Evolutionary conservation across 1,140 invertebrate species (phyloP), one percentile per base, ranked within the genome.

Genomic region (Drosophila subobscura): DNA sequence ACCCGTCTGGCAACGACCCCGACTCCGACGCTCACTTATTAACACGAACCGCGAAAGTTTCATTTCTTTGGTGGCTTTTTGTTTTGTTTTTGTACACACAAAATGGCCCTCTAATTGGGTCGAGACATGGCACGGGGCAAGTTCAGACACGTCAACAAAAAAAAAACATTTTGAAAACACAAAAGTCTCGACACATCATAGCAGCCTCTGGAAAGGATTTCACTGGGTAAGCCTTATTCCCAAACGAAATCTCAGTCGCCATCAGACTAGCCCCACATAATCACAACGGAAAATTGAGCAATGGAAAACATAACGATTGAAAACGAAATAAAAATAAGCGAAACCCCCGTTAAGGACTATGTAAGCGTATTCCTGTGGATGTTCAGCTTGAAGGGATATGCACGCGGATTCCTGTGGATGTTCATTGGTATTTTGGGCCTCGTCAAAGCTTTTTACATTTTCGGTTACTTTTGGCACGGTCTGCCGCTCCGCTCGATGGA

Each of bases 391-490:
- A 27, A 27, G 1, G 5, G 66, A 81, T 52, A 40, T 70, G 3
- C 88, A 79, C 33, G 40, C 70, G 41, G 57, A 68, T 83, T 89
- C 54, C 58, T 88, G n/a, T 83, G 79, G 83, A 71, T 88, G 5
- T 83, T 88, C 22, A 61, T 44, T 5, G 70, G 75, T 42, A 71
- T 88, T 14, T 89, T 64, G 25, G 79, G 64, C 0, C 22, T 88
- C 1, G 66, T 72, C 14, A 79, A 79, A 52, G 7, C 59, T 89
- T 0, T 54, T 64, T 67, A 61, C 4, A 71, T 70, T 53, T 25
- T 88, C 5, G 66, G 53, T 4, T 67, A 65, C 22, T 73, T 66
- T 7, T 68, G 83, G 0, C 33, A 65, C 0, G 47, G 40, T 25
- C 61, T 67, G 23, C 55, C 67, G 25, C 53, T 83, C 37, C 75